Conservation (phyloP, 1,140 invertebrate species). For the Dendrolimus punctatus region DNA sequence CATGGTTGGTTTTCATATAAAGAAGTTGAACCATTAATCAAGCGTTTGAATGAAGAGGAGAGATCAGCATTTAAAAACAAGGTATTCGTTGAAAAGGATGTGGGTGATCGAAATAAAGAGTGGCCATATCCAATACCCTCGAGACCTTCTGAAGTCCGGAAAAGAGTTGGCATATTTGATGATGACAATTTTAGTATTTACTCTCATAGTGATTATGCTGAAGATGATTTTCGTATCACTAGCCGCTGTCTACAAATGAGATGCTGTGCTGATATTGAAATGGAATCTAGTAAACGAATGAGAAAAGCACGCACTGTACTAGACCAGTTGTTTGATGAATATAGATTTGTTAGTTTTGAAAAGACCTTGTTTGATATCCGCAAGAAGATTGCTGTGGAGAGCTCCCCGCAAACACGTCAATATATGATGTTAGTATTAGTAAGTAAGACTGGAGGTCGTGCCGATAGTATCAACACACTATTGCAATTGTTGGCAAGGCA, state of each 20-base stretch:
- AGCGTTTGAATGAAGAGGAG: slow-evolving; percentile 10
- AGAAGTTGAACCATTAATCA: slow-evolving; percentile 15
- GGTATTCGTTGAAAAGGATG: slow-evolving; percentile 15
- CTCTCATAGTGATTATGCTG: too few relatives aligned
- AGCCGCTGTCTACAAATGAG: too few relatives aligned
- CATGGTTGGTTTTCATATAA: slow-evolving; percentile 15
- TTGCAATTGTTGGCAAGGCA: slow-evolving; percentile 26
- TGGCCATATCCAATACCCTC: slow-evolving; percentile 9
- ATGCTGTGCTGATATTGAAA: too few relatives aligned
- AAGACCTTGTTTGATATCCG: slow-evolving; percentile 33
- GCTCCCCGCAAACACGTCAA: slow-evolving; percentile 28
- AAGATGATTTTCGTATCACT: too few relatives aligned
- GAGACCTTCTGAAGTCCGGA: background rate
- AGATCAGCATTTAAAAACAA: slow-evolving; percentile 15
- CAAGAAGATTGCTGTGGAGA: slow-evolving; percentile 25
- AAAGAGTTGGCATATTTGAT: too few relatives aligned
- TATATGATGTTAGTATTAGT: slow-evolving; percentile 46
- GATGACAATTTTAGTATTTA: too few relatives aligned
- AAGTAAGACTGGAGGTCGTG: slow-evolving; percentile 40
- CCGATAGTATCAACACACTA: slow-evolving; percentile 26
- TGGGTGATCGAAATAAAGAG: slow-evolving; percentile 6
- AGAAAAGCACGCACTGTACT: too few relatives aligned
- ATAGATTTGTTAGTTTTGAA: slow-evolving; percentile 36
- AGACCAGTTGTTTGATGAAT: slow-evolving; percentile 19
- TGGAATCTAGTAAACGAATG: too few relatives aligned